Base-by-base conservation (phyloP, 2,888 invertebrate genomes). In the Synergus laeviventris region DNA sequence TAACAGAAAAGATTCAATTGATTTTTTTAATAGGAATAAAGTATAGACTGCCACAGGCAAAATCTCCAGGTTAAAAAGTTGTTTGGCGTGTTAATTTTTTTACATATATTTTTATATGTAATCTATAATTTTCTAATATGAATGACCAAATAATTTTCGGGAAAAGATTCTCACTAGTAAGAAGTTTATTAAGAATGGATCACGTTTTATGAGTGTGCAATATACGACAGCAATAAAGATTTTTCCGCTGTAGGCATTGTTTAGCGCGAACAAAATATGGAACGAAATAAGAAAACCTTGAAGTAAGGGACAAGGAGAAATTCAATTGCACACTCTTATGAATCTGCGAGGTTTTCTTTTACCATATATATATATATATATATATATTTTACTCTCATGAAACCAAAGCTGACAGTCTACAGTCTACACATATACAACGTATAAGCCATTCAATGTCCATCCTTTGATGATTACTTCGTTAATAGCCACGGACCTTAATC, bases 211-310 rank as follows among this genome's bases (percentile, higher is more conserved):
- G 18, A 36, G 60, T 64, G 16, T 21, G 39, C 60, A 78, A 18
- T 61, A 73, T 60, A 42, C 2, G 39, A 39, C 39, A 39, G 39
- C 64, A 64, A 64, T 64, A 64, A 64, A 64, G 21, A 42, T 42
- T 66, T 66, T 66, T 45, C 39, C 42, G 66, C 42, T 66, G 42
- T 66, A 66, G 66, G 24, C 24, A 42, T 66, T 66, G 45, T 66
- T 66, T 24, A 42, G 12, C 45, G 45, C 24, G 39, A 66, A 66
- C 14, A 42, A 66, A 66, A 66, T 45, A 45, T 66, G 42, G 14
- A 66, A 66, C 21, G 21, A 18, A 64, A 64, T 39, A 64, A 64
- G 64, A 64, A 42, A 64, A 14, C 21, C 42, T 64, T 64, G 39
- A 21, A 64, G 64, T 21, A 24, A 42, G 39, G 21, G 42, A 64